phyloP scores from a whole-genome alignment of 2,797 vertebrate genomes.

The Spheniscus humboldti region DNA sequence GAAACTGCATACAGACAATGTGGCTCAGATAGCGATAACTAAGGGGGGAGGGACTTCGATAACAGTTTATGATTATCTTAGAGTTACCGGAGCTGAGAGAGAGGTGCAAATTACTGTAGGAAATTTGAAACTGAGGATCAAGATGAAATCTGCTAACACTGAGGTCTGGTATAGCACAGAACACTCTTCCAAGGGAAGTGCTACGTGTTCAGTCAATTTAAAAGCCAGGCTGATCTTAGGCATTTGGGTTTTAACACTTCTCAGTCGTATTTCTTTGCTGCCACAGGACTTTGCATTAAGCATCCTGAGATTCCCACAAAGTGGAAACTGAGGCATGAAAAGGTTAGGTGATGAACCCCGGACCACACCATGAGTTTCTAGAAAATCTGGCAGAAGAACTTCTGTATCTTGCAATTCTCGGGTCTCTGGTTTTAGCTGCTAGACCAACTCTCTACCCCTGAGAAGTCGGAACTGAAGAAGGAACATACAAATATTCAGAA shows the following conservation, averaged over 20 bases:
- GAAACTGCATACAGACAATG: not conserved
- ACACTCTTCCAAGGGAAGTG: conserved; percentile 54
- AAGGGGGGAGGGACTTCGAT: not conserved
- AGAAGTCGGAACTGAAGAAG: not conserved
- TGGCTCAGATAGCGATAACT: conserved; percentile 33
- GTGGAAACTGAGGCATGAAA: not conserved
- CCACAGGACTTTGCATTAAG: not conserved
- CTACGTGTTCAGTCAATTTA: not conserved
- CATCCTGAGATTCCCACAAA: not conserved
- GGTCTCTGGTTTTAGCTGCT: not conserved
- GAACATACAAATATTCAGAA: not conserved
- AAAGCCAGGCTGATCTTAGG: not conserved
- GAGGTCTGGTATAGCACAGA: conserved; percentile 32
- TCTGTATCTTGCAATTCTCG: not conserved
- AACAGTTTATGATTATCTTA: not conserved
- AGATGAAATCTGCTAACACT: conserved; percentile 26
- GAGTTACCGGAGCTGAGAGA: not conserved
- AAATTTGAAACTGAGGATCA: not conserved
- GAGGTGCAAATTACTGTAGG: not conserved
- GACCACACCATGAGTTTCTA: not conserved
- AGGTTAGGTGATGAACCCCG: not conserved
- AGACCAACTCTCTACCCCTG: not conserved
- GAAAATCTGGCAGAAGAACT: not conserved
- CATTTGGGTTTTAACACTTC: not conserved
- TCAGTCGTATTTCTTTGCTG: not conserved